phyloP scores from a whole-genome alignment of 2,797 vertebrate species.

The Pampus argenteus region DNA sequence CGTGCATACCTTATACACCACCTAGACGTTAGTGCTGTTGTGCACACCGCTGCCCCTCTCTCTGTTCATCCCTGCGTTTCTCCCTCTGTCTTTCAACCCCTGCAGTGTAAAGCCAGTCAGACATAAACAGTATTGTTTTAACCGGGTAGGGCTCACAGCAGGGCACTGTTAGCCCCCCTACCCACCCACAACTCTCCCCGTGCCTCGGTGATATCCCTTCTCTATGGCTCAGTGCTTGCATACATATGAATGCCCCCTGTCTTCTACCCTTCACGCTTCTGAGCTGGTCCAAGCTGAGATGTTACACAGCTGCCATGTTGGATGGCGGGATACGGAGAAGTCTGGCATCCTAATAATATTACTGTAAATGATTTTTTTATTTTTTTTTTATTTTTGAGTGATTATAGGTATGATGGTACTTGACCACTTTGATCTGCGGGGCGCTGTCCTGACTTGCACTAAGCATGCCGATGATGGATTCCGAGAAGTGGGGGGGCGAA shows the following conservation, averaged over 20 bases:
- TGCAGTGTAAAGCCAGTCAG: slow-evolving; percentile 75
- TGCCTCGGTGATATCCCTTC: slow-evolving; percentile 74
- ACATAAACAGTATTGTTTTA: slow-evolving; percentile 84
- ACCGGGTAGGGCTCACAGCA: slow-evolving; percentile 73
- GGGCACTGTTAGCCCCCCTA: slow-evolving; percentile 73
- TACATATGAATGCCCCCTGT: slow-evolving; percentile 80
- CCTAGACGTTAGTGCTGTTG: background rate
- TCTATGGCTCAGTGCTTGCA: slow-evolving; percentile 76
- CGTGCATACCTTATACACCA: slow-evolving; percentile 9
- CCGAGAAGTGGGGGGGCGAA: background rate
- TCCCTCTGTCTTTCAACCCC: slow-evolving; percentile 53
- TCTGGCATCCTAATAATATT: slow-evolving; percentile 21
- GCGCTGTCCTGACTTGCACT: slow-evolving; percentile 45
- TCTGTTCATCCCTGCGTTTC: slow-evolving; percentile 36
- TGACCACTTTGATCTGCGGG: slow-evolving; percentile 44
- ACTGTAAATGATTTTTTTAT: slow-evolving; percentile 55
- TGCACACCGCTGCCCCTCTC: background rate
- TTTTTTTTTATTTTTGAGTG: no score
- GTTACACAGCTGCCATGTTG: slow-evolving; percentile 50
- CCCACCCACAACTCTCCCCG: slow-evolving; percentile 73
- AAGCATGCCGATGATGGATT: slow-evolving; percentile 43
- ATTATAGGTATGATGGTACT: slow-evolving; percentile 63
- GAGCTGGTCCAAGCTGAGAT: slow-evolving; percentile 62
- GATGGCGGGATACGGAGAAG: slow-evolving; percentile 30
- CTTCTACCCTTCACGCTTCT: slow-evolving; percentile 77